These are phyloP conservation scores for Mystacornis crossleyi DNA, from an alignment of 2,113 vertebrate species.

Conservation along the genomic window DNA sequence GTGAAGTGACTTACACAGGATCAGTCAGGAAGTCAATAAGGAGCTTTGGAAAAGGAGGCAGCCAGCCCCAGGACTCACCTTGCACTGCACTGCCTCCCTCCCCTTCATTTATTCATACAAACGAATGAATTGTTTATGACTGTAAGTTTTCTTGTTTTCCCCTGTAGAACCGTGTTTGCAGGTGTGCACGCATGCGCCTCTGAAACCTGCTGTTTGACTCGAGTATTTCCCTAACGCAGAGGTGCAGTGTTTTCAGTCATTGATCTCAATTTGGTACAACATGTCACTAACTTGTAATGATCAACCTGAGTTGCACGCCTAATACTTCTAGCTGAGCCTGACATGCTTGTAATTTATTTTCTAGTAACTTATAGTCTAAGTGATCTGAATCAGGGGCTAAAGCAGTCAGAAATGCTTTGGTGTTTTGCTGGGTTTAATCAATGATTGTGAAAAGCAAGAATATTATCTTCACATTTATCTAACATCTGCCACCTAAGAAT, in stretches of 20 bases:
- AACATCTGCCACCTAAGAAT: not conserved
- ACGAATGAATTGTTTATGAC: not conserved
- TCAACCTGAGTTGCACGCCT: not conserved
- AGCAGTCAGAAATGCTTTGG: not conserved
- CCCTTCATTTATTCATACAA: not conserved
- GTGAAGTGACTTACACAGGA: not conserved
- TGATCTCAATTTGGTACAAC: not conserved
- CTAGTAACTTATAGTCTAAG: not conserved
- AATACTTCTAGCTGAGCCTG: conserved; percentile 8
- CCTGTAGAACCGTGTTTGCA: not conserved
- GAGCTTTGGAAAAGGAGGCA: not conserved
- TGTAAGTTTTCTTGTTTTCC: not conserved
- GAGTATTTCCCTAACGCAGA: not conserved
- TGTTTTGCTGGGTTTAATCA: conserved; percentile 6
- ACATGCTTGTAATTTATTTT: conserved; percentile 32
- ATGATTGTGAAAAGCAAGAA: not conserved
- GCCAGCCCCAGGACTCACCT: not conserved
- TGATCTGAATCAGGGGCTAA: not conserved
- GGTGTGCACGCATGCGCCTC: not conserved
- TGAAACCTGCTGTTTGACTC: not conserved
- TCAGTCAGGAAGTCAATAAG: not conserved
- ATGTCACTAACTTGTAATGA: not conserved
- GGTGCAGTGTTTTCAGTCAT: not conserved
- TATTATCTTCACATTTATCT: conserved; percentile 8
- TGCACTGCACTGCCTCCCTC: not conserved